Conservation (phyloP, 92 coral and sea anemone species). For the Palythoa grandis region DNA sequence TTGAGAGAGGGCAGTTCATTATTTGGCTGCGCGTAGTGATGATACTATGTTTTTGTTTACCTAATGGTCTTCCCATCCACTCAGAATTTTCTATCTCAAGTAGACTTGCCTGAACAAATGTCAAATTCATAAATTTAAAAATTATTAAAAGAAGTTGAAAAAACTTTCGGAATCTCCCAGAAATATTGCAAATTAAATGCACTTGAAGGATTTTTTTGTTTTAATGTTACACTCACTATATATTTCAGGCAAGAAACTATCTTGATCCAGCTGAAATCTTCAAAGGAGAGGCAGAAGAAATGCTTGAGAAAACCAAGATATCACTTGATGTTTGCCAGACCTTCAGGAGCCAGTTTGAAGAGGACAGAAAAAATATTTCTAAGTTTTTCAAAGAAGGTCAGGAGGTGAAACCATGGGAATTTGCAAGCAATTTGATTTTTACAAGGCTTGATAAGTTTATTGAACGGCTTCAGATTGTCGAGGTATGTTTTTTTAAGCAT, state of each 20-base stretch:
- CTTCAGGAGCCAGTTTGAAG: conserved; percentile 84
- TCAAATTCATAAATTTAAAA: too few species aligned
- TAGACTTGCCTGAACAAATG: too few species aligned
- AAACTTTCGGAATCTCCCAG: too few species aligned
- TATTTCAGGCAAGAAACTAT: conserved; percentile 81
- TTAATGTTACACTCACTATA: not conserved
- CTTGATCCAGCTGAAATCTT: conserved; percentile 98
- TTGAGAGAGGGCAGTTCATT: too few species aligned
- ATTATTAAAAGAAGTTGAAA: too few species aligned
- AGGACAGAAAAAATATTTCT: conserved; percentile 81
- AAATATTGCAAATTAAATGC: too few species aligned
- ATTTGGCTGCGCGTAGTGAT: too few species aligned
- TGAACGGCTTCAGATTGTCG: conserved; percentile 84
- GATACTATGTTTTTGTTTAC: too few species aligned
- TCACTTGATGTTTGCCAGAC: conserved; percentile 80
- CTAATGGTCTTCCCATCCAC: too few species aligned
- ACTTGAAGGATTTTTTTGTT: too few species aligned
- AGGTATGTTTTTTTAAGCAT: conserved; percentile 57
- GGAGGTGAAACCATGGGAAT: conserved; percentile 94
- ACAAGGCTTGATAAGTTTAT: conserved; percentile 94
- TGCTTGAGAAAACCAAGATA: conserved; percentile 82
- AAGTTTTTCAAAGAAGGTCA: conserved; percentile 88
- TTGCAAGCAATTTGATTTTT: conserved; percentile 90
- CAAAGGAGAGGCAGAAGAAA: conserved; percentile 96
- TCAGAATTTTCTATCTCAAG: too few species aligned